Base-by-base conservation (phyloP, 2,797 vertebrate species). In the Sebastes minor region DNA sequence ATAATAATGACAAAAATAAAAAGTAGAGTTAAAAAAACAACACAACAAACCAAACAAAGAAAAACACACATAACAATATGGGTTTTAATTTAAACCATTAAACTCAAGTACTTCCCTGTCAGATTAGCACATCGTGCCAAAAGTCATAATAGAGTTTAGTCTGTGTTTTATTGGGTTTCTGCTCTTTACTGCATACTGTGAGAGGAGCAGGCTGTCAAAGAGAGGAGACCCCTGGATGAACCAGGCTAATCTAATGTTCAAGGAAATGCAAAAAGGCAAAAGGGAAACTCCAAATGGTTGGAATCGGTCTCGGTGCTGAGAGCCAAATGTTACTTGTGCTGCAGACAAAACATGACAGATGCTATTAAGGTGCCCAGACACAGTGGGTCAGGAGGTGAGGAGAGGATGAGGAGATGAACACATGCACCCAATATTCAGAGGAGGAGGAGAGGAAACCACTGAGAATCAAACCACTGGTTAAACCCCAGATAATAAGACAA, bases 291-390 rank as follows among this genome's bases (percentile, higher is more conserved):
- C 83, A 89, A 90, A 87, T 87, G 88, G 82, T 81, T 79, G 69
- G 30, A 77, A 87, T 83, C 71, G 78, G 79, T 91, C 75, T 56
- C 86, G 71, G 81, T 80, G 63, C 57, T 6, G 7, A 25, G 80
- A 86, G 88, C 81, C 89, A 92, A 89, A 88, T 86, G 86, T 86
- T 87, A 61, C 83, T 64, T 73, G 66, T 76, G 81, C 69, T 86
- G 38, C 74, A 89, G 87, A 89, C 87, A 86, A 30, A 93, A 92
- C 85, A 87, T 89, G 93, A 91, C 88, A 92, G 86, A 91, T 88
- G 89, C 86, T 86, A 32, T 88, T 74, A 80, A 78, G 80, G 75
- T 91, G 78, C 68, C 81, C 27, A 42, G 71, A 76, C 82, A 88
- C 86, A 82, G 74, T 9, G 46, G 87, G 87, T 90, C 86, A 86